phyloP scores from a whole-genome alignment of 1,140 invertebrate species.

The Formica exsecta region DNA sequence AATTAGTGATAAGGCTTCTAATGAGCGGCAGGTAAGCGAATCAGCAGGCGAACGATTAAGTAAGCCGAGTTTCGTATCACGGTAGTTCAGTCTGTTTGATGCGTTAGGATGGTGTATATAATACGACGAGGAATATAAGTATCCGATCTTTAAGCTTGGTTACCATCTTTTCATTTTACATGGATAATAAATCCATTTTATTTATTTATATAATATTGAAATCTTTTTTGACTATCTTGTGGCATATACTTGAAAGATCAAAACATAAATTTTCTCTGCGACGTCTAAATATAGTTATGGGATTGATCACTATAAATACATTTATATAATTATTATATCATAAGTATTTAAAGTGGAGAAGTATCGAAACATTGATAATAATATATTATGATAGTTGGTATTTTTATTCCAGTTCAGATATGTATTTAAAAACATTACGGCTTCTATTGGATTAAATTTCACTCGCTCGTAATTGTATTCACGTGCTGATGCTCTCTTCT shows the following conservation, averaged over 20 bases:
- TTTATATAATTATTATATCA: not conserved
- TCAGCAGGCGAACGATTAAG: conserved; percentile 39
- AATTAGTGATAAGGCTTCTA: conserved; percentile 87
- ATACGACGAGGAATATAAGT: conserved; percentile 1
- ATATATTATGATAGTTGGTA: not conserved
- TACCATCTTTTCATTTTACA: not conserved
- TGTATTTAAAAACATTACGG: not conserved
- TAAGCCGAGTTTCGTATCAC: conserved; percentile 31
- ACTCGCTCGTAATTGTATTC: conserved; percentile 30
- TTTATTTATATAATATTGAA: conserved; percentile 6
- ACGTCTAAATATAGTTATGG: not conserved
- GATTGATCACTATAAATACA: not conserved
- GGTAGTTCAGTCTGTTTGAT: conserved; percentile 28
- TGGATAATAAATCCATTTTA: not conserved
- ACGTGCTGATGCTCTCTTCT: conserved; percentile 2
- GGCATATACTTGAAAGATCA: not conserved
- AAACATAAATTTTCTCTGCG: not conserved
- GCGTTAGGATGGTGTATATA: conserved; percentile 7
- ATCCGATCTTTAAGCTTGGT: not conserved
- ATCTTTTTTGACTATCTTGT: not conserved
- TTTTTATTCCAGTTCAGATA: not conserved
- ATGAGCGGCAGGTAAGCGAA: conserved; percentile 86
- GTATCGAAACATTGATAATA: not conserved
- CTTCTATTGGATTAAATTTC: conserved; percentile 1
- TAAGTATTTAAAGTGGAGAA: not conserved